Evolutionary conservation across 1,140 invertebrate genomes (phyloP).

Genomic region (Plutomurus gul): DNA sequence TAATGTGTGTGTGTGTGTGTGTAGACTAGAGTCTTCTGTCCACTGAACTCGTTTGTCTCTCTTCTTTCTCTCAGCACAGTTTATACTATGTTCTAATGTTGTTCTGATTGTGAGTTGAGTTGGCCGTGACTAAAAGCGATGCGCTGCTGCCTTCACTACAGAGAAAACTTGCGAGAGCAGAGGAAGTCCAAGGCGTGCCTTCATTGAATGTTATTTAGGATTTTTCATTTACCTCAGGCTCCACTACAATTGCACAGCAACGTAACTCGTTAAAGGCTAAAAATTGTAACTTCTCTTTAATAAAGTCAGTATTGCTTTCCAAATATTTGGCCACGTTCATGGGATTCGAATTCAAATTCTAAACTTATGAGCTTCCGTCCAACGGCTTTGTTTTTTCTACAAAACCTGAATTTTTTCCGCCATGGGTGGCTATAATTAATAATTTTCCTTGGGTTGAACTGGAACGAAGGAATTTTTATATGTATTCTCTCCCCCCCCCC

Average conservation of each 20-base stretch:
- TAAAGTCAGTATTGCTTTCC: conserved; percentile 21
- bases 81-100: not conserved
- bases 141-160: not conserved
- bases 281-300: conserved; percentile 22
- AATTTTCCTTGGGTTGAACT: not conserved
- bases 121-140: too few relatives aligned
- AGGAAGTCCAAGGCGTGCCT: not conserved
- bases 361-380: not conserved
- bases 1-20: too few relatives aligned
- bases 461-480: not conserved
- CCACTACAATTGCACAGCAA: not conserved
- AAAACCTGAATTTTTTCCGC: not conserved
- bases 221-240: conserved; percentile 23
- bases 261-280: conserved; percentile 3
- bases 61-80: not conserved
- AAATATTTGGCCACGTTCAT: conserved; percentile 24
- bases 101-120: not conserved
- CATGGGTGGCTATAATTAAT: conserved; percentile 42
- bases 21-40: not conserved
- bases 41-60: conserved; percentile 13
- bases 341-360: not conserved
- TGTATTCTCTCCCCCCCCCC: too few relatives aligned
- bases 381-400: not conserved
- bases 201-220: conserved; percentile 17
- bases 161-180: not conserved